Evolutionary conservation across 2,888 invertebrate species (phyloP), one percentile per base, ranked within the genome.

Genomic region (Philopedon plagiatum): DNA sequence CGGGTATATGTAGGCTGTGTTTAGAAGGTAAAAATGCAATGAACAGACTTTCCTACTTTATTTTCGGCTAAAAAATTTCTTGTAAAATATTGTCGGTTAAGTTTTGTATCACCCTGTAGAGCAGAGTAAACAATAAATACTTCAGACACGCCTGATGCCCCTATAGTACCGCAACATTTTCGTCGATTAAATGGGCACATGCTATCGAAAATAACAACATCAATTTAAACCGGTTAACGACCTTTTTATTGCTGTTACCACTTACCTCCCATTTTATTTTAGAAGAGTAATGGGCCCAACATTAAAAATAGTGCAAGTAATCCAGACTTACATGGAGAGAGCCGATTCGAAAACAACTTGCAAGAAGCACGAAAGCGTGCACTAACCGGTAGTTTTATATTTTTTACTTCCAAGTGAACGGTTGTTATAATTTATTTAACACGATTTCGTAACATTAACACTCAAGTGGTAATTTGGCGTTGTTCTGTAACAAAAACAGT

Each of bases 191-290:
- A 51, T 21, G 15, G 51, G 58, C 23, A 58, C 58, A 44, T 44
- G 46, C 46, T 44, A 61, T 46, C 46, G 32, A 32, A 44, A 61
- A 41, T 46, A 61, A 61, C 29, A 61, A 7, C 29, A 46, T 44
- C 41, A 61, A 61, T 61, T 61, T 61, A 61, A 34, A 29, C 26
- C 51, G 65, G 65, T 66, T 56, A 66, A 57, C 57, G 65, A 66
- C 65, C 65, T 57, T 66, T 66, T 66, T 66, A 57, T 66, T 32
- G 56, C 65, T 46, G 18, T 57, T 56, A 44, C 57, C 65, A 57
- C 65, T 54, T 64, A 23, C 19, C 23, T 39, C 29, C 54, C 26
- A 39, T 57, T 57, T 57, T 37, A 39, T 57, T 57, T 57, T 37
- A 39, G 37, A 57, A 57, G 51, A 51, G 29, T 51, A 51, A 51